phyloP scores from a whole-genome alignment of 2,888 invertebrate genomes.

The Eugnorisma glareosa region DNA sequence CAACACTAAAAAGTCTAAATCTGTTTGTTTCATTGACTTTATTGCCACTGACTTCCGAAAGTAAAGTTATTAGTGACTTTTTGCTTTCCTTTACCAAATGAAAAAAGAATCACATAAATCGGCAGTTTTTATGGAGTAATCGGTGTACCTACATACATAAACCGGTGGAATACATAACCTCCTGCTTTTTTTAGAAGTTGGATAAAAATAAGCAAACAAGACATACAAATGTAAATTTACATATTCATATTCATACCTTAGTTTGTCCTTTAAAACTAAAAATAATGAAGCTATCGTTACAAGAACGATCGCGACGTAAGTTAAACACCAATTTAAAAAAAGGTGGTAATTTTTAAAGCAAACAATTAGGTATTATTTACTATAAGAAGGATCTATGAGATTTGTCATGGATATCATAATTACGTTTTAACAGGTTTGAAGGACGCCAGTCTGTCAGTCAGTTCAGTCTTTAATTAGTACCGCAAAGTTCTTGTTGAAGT shows the following conservation, averaged over 20 bases:
- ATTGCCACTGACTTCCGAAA: too few relatives aligned
- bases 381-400: conserved; percentile 2
- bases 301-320: not conserved
- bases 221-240: not conserved
- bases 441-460: too few relatives aligned
- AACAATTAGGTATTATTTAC: not conserved
- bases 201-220: not conserved
- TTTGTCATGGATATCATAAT: conserved; percentile 22
- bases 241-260: not conserved
- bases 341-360: not conserved
- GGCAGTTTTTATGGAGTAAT: too few relatives aligned
- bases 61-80: too few relatives aligned
- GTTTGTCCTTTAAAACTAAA: not conserved
- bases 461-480: conserved; percentile 1
- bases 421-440: not conserved
- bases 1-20: too few relatives aligned
- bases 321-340: not conserved
- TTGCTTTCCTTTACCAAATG: too few relatives aligned
- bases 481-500: conserved; percentile 10
- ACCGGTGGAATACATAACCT: too few relatives aligned
- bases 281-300: not conserved
- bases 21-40: too few relatives aligned
- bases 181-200: too few relatives aligned
- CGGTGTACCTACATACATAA: too few relatives aligned
- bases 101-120: too few relatives aligned